Conservation (phyloP, 2,888 invertebrate genomes). For the Zele albiditarsus region DNA sequence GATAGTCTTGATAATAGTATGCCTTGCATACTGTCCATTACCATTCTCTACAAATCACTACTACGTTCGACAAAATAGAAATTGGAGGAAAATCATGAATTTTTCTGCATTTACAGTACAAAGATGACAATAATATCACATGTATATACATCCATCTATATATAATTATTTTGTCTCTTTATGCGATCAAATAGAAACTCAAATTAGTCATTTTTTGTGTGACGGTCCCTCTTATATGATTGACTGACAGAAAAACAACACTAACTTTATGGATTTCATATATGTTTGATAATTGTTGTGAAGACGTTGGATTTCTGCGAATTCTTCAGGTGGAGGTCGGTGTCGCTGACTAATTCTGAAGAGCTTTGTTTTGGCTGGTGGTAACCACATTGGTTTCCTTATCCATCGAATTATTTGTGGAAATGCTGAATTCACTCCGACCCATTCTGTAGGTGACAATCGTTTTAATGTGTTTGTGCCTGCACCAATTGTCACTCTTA, state of each 20-base stretch:
- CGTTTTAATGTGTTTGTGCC: background rate
- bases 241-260: conserved; percentile 19
- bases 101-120: too few species aligned
- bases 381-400: conserved; percentile 87
- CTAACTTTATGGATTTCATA: conserved; percentile 75
- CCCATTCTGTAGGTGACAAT: background rate
- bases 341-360: conserved; percentile 81
- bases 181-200: too few species aligned
- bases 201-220: too few species aligned
- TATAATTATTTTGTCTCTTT: too few species aligned
- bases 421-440: conserved; percentile 11
- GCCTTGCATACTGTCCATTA: too few species aligned
- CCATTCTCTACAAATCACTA: too few species aligned
- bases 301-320: conserved; percentile 79
- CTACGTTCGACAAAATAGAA: too few species aligned
- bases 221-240: too few species aligned
- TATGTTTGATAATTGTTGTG: conserved; percentile 80
- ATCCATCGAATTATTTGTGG: conserved; percentile 74
- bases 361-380: conserved; percentile 85
- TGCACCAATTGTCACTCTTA: background rate
- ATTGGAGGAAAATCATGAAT: too few species aligned
- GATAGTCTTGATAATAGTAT: too few species aligned
- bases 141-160: too few species aligned
- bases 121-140: too few species aligned
- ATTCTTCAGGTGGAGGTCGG: conserved; percentile 78